Base-by-base conservation (phyloP, 2,888 invertebrate species). In the Monopis laevigella region DNA sequence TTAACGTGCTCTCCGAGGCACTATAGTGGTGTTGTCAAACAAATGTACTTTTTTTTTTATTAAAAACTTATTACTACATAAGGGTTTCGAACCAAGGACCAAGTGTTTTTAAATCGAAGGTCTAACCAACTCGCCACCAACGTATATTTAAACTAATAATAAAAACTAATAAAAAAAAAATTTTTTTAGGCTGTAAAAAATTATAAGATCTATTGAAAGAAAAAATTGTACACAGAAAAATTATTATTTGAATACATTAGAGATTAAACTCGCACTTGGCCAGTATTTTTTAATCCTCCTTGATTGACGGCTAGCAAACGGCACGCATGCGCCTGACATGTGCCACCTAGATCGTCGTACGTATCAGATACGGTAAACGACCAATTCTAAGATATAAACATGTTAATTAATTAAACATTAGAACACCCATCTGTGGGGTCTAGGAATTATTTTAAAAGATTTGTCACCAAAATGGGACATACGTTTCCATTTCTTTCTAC, bases 331-430 rank as follows among this genome's bases (percentile, higher is more conserved):
- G 12, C 21, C 21, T 3, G 17, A 17, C 16, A 32, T 17, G 2
- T 29, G 29, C 14, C 29, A 2, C 2, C 3, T n/a, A 11, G 12
- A 30, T 17, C 10, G 17, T 3, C n/a, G 32, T 32, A 32, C n/a
- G n/a, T n/a, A 16, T 32, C 21, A 3, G 21, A 55, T 52, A 51
- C 52, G 49, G 47, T 48, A 50, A 50, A 47, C 56, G 65, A 68
- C 62, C 63, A 60, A 65, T 65, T 63, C 57, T 55, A 52, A 64
- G 63, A 49, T 55, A 55, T 56, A 59, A 58, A 58, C 54, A 58
- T 53, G 57, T 54, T 70, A 63, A 71, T 73, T 73, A 73, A 65
- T 65, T 58, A 65, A 56, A 51, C 62, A 65, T 71, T 61, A 67
- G 60, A 47, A 45, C 11, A 21, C 62, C 40, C 34, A 16, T 19